Evolutionary conservation across 2,797 vertebrate species (phyloP), one percentile per base, ranked within the genome.

Genomic region (Chloroceryle inda): DNA sequence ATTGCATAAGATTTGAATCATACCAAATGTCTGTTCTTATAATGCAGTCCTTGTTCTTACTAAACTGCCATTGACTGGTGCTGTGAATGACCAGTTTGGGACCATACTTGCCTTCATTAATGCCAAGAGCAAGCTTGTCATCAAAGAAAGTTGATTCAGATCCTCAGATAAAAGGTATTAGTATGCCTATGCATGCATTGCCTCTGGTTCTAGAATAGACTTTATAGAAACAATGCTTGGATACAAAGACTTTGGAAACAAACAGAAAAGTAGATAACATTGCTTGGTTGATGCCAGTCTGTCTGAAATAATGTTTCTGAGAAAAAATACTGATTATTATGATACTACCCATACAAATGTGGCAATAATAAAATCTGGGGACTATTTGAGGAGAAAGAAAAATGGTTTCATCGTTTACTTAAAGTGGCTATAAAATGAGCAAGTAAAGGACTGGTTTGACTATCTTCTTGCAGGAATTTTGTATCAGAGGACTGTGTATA

Each of bases 1-100:
- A 66, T 95, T 94, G 77, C 88, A 74, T 82, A 95, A 96, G 82
- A 84, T 74, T 86, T 96, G 76, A 88, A 73, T 93, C 37, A 64
- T 76, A 74, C 79, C 79, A 88, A 92, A 79, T 90, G 45, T 76
- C 89, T 88, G 74, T 45, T 63, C 63, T 89, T 56, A 91, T 75
- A 96, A 95, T 92, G 73, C 24, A 71, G 74, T 27, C 85, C 52
- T 94, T 91, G 69, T 91, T 94, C 66, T 89, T 69, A 49, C 47
- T 53, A 80, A 94, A 59, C 5, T 82, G 52, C 84, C 52, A 35
- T 59, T 89, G 50, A 38, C 61, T 74, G 24, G 14, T 33, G 21
- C 37, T 56, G 29, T 74, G 78, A 94, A 92, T 85, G 84, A 62
- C 33, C 80, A 86, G 0, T 55, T 33, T 84, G 67, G 31, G 79